phyloP scores from a whole-genome alignment of 2,113 vertebrate genomes.

The Xerus inauris region DNA sequence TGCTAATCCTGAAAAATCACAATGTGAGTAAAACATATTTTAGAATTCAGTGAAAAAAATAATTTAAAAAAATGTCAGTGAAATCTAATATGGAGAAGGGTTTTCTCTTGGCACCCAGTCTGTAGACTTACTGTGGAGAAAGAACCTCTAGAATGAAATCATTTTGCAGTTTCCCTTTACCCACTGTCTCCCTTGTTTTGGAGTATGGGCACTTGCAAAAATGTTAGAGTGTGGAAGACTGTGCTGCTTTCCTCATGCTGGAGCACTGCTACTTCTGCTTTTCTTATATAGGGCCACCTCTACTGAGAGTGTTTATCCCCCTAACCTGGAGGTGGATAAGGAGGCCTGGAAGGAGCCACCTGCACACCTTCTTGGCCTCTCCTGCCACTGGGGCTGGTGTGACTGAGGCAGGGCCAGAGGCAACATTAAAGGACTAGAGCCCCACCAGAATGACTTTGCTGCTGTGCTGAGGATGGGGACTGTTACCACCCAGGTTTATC shows the following conservation, averaged over 20 bases:
- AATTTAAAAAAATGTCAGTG: slow-evolving; percentile 37
- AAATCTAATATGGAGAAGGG: slow-evolving; percentile 47
- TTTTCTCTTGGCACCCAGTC: slow-evolving; percentile 34
- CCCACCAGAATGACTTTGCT: neutral
- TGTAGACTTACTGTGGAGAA: neutral
- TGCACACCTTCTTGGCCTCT: neutral
- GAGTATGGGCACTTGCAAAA: neutral
- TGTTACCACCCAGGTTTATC: neutral
- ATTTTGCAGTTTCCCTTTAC: neutral
- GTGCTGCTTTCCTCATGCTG: slow-evolving; percentile 15
- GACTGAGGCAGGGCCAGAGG: neutral
- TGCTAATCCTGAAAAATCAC: slow-evolving; percentile 52
- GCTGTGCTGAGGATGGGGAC: neutral
- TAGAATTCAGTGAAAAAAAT: slow-evolving; percentile 33
- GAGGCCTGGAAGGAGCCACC: neutral
- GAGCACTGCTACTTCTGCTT: neutral
- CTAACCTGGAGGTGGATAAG: neutral
- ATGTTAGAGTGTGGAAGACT: neutral
- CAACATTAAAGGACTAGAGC: neutral
- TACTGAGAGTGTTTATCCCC: neutral
- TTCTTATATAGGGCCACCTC: neutral
- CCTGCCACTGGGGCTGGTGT: neutral
- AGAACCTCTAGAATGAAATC: neutral
- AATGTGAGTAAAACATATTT: slow-evolving; percentile 29
- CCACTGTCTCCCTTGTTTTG: neutral